Evolutionary conservation across 2,888 invertebrate genomes (phyloP), one percentile per base, ranked within the genome.

Genomic region (Xanthia togata): DNA sequence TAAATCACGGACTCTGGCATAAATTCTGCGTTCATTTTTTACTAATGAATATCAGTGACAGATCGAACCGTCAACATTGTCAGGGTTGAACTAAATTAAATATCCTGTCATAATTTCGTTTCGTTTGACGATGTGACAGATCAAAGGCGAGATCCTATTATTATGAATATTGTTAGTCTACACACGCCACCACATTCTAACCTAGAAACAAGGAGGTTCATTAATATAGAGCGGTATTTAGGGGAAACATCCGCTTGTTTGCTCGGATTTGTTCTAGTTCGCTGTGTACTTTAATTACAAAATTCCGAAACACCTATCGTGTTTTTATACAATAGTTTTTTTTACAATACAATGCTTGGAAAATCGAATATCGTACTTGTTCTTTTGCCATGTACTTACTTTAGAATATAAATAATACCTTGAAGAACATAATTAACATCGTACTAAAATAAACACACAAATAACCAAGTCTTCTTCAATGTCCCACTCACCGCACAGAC

Each of bases 51-150:
- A 74, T 75, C 70, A 44, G 64, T 81, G 83, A 76, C 73, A 80
- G 83, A 85, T 85, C 73, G 78, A 76, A 79, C 71, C 75, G 77
- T 77, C 85, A 84, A 77, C 80, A 84, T 79, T 78, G 71, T 79
- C 85, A 74, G 77, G 74, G 83, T 57, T 71, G 78, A 76, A 82
- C 77, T 78, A 82, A 86, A 86, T 87, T 84, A 82, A 87, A 87
- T 87, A 87, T 87, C 84, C 86, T 85, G 88, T 88, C 86, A 82
- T 88, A 87, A 87, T 78, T 88, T 86, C 69, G 72, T 83, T 83
- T 79, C 79, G 67, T 82, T 84, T 87, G 85, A 84, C 83, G 83
- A 75, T 74, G 67, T 57, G 41, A 73, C 73, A 87, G 78, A 86
- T 87, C 87, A 87, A 87, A 87, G 84, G 57, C 72, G 68, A 26